Percentiles rank a stretch among this genome's conserved stretches.
These are phyloP conservation scores for Picathartes gymnocephalus DNA, from an alignment of 2,113 vertebrate genomes.

Conservation along the genomic window DNA sequence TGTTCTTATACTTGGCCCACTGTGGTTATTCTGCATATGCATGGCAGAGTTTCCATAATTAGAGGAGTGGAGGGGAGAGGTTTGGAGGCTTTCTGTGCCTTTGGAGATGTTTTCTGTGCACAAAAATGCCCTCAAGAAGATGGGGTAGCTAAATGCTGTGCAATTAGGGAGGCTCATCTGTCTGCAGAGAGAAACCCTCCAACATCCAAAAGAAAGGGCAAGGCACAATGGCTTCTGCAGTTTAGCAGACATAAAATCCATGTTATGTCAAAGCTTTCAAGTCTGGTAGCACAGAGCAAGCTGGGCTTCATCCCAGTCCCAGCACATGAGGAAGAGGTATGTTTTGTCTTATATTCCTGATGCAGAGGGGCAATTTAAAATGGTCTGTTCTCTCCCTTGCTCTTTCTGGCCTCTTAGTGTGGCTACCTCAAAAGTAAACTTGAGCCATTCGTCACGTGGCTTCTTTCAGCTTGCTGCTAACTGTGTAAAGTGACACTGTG, in stretches of 20 bases:
- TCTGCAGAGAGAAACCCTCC: background rate
- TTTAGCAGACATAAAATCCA: background rate
- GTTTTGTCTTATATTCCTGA: background rate
- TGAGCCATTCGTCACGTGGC: background rate
- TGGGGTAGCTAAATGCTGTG: background rate
- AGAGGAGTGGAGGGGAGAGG: background rate
- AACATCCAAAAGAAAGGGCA: background rate
- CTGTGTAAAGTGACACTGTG: conserved; percentile 7
- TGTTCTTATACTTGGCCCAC: background rate
- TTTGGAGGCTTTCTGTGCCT: background rate
- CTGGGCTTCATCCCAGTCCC: background rate
- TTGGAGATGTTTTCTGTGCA: background rate
- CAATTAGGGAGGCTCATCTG: background rate
- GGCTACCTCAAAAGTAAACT: background rate
- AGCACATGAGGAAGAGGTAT: background rate
- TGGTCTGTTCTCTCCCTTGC: background rate
- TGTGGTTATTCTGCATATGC: background rate
- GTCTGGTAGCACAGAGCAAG: background rate
- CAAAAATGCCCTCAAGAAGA: background rate
- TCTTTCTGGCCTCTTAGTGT: background rate
- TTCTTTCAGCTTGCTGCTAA: background rate
- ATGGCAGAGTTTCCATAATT: background rate
- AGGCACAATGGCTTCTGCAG: background rate
- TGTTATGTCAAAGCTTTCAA: background rate
- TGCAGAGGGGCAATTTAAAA: background rate